Percentiles rank a stretch among this genome's conserved stretches.
Conservation (phyloP, 2,888 invertebrate species). For the Petrolisthes manimaculis region DNA sequence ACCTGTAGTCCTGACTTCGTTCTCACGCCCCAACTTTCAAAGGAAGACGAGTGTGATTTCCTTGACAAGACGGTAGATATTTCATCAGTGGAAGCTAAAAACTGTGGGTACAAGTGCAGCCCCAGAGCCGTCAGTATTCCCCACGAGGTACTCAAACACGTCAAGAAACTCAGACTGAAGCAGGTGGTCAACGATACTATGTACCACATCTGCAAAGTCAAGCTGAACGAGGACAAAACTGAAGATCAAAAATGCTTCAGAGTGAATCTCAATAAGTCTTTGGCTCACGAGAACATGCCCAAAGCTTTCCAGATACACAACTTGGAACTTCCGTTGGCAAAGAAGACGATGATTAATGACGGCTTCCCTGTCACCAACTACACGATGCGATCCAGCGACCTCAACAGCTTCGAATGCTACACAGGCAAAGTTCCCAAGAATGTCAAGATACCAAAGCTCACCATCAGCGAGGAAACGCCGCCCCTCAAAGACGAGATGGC, state of each 20-base stretch:
- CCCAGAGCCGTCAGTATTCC: conserved; percentile 36
- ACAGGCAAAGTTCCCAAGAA: conserved; percentile 44
- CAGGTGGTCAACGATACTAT: conserved; percentile 7
- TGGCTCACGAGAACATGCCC: conserved; percentile 34
- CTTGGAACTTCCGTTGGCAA: conserved; percentile 8
- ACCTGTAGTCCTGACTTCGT: conserved; percentile 48
- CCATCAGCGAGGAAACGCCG: background rate
- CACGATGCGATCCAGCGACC: conserved; percentile 34
- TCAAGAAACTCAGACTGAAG: conserved; percentile 35
- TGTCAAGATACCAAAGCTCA: conserved; percentile 26
- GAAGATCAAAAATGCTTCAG: conserved; percentile 57
- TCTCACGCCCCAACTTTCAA: conserved; percentile 20
- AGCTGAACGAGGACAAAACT: conserved; percentile 13
- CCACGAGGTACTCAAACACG: conserved; percentile 5
- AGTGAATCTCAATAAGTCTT: conserved; percentile 54
- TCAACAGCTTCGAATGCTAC: conserved; percentile 45
- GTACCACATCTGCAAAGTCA: conserved; percentile 46
- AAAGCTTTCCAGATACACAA: conserved; percentile 37
- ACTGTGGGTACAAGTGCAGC: conserved; percentile 57
- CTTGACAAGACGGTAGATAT: conserved; percentile 35
- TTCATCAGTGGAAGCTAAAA: conserved; percentile 28
- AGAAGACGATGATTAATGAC: background rate
- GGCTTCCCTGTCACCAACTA: conserved; percentile 22
- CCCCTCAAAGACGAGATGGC: background rate
- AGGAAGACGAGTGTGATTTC: conserved; percentile 40